Conservation (phyloP, 2,113 vertebrate genomes). For the Amphiprion percula region DNA sequence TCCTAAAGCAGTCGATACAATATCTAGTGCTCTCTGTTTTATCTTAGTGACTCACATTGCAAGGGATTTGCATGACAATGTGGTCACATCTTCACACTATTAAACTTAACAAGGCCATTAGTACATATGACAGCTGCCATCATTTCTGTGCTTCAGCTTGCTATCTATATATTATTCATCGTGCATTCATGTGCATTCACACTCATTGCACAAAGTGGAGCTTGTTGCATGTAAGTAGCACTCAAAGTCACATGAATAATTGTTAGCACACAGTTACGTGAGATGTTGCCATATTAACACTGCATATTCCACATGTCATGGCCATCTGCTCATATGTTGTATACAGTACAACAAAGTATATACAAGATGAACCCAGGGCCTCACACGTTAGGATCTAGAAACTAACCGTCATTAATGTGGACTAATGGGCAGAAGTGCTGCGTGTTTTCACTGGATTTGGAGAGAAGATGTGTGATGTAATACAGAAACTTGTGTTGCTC, state of each 20-base stretch:
- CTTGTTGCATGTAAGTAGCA: constrained; percentile 53
- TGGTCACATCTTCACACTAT: constrained; percentile 49
- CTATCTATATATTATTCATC: constrained; percentile 58
- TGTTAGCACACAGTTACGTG: constrained; percentile 10
- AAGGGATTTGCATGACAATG: constrained; percentile 72
- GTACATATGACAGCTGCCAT: constrained; percentile 34
- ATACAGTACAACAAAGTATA: neutral
- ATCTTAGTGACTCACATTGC: constrained; percentile 35
- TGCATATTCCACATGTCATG: constrained; percentile 15
- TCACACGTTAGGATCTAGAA: neutral
- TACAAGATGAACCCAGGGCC: constrained; percentile 3
- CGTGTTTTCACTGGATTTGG: constrained; percentile 46
- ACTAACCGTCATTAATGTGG: constrained; percentile 19
- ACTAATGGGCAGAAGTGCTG: constrained; percentile 31
- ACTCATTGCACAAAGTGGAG: constrained; percentile 43
- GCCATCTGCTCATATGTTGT: neutral
- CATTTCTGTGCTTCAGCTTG: constrained; percentile 22
- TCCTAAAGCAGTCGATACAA: constrained; percentile 39
- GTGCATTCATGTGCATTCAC: constrained; percentile 38
- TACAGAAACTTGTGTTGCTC: constrained; percentile 41
- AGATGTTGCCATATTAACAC: constrained; percentile 31
- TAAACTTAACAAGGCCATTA: constrained; percentile 57
- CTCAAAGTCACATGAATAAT: constrained; percentile 55
- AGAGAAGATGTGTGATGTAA: constrained; percentile 50
- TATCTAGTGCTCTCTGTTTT: constrained; percentile 43